These are phyloP conservation scores for Falco cherrug DNA, from an alignment of 2,797 vertebrate genomes.

Conservation along the genomic window DNA sequence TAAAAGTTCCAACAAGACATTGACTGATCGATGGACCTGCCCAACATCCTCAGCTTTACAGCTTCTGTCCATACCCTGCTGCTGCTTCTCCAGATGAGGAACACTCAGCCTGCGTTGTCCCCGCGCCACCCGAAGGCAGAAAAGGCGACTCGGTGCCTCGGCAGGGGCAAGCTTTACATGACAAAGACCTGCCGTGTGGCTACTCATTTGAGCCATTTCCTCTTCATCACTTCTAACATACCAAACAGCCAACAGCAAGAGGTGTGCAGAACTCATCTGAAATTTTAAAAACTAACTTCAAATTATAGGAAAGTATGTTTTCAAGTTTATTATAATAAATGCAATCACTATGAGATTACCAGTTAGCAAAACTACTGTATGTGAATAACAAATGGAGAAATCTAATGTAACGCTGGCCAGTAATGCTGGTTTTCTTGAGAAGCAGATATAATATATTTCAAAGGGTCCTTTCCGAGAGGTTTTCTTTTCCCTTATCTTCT, in stretches of 20 bases:
- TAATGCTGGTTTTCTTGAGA: conserved; percentile 73
- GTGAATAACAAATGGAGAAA: conserved; percentile 69
- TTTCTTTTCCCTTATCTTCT: conserved; percentile 62
- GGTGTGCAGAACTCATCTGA: conserved; percentile 43
- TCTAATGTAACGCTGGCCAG: conserved; percentile 67
- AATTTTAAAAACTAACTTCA: conserved; percentile 57
- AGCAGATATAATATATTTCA: conserved; percentile 60
- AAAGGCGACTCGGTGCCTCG: background rate
- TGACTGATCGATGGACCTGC: conserved; percentile 56
- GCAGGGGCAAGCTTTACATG: background rate
- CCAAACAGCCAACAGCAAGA: conserved; percentile 25
- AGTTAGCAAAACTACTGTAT: conserved; percentile 72
- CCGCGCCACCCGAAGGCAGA: background rate
- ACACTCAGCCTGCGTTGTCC: background rate
- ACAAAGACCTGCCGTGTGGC: conserved; percentile 10
- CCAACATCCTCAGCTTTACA: conserved; percentile 46
- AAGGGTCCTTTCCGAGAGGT: conserved; percentile 57
- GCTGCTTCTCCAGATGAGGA: conserved; percentile 22
- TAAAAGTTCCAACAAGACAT: conserved; percentile 69
- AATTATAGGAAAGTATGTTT: conserved; percentile 54
- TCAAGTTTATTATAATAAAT: conserved; percentile 65
- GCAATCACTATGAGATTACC: conserved; percentile 73
- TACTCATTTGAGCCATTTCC: conserved; percentile 3
- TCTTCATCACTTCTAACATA: conserved; percentile 33
- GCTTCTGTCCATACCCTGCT: conserved; percentile 27